These are phyloP conservation scores for Hippocampus comes DNA, from an alignment of 2,113 vertebrate species.

Conservation along the genomic window DNA sequence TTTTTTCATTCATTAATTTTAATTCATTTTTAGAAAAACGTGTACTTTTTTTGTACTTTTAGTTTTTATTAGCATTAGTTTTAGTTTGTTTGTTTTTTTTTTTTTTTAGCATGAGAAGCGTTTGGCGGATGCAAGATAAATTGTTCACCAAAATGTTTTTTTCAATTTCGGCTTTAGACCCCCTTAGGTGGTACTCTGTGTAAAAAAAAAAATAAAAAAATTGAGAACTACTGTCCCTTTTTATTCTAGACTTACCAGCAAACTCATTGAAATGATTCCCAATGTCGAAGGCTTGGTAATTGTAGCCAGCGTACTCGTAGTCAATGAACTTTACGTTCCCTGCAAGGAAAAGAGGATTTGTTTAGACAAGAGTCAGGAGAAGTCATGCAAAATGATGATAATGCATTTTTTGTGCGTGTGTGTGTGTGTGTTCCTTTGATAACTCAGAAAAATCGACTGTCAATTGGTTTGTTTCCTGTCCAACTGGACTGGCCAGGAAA, in stretches of 20 bases:
- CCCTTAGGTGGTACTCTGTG: too few relatives aligned
- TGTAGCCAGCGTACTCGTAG: slow-evolving; percentile 98
- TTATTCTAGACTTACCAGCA: slow-evolving; percentile 77
- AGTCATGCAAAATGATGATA: slow-evolving; percentile 40
- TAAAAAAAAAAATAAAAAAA: not conserved
- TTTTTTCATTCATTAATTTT: too few relatives aligned
- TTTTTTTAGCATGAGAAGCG: too few relatives aligned
- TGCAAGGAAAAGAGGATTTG: slow-evolving; percentile 75
- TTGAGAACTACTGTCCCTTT: not conserved
- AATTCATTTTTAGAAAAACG: too few relatives aligned
- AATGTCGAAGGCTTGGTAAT: slow-evolving; percentile 98
- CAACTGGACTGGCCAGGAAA: slow-evolving; percentile 20
- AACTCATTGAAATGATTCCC: slow-evolving; percentile 99
- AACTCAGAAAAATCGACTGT: slow-evolving; percentile 51
- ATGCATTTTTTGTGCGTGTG: slow-evolving; percentile 38
- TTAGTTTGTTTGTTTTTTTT: too few relatives aligned
- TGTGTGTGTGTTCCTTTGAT: slow-evolving; percentile 49
- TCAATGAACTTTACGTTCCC: slow-evolving; percentile 97
- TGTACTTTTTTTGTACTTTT: too few relatives aligned
- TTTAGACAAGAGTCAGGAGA: slow-evolving; percentile 56
- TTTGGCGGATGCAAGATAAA: too few relatives aligned
- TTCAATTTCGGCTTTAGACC: too few relatives aligned
- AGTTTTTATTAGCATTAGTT: too few relatives aligned
- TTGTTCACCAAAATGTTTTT: too few relatives aligned
- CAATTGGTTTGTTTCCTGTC: slow-evolving; percentile 32